Evolutionary conservation across 1,140 invertebrate species (phyloP), one percentile per base, ranked within the genome.

Genomic region (Eupristina koningsbergeri): DNA sequence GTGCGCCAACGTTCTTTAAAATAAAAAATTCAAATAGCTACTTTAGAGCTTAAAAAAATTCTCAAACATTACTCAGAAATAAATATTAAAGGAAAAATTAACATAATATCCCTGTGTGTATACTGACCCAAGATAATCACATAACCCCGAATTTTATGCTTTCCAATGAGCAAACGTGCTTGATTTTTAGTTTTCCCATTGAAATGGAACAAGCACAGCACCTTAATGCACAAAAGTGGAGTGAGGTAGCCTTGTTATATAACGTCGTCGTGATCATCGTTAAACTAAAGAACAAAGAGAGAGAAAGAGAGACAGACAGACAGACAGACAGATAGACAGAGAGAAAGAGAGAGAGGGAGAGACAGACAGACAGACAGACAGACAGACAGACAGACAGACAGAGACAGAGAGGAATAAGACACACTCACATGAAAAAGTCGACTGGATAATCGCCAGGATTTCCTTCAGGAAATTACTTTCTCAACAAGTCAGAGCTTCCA

Each of bases 381-480:
- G 75, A n/a, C 34, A 41, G 53, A 36, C 50, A 26, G 75, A 31
- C 29, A 26, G 9, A 22, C 61, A 26, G 45, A 50, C 9, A 64
- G 58, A 7, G 53, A 29, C 5, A 13, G 11, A 9, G 76, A 78
- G 76, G n/a, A n/a, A n/a, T n/a, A n/a, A n/a, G n/a, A n/a, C n/a
- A n/a, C n/a, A n/a, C n/a, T n/a, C n/a, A n/a, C n/a, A n/a, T n/a
- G n/a, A n/a, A 17, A 79, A 13, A 69, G 64, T 81, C 31, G 53
- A 85, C 86, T 69, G 84, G 87, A 88, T 88, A 87, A 88, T 88
- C 87, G 86, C 84, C 61, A 83, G 86, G 87, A 88, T 88, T 88
- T 88, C 87, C 87, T 86, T 64, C 83, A 88, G 87, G 87, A 88
- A 88, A 88, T 87, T 88, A 88, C 87, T 88, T 88, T 88, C 87